Conservation (phyloP, 2,797 vertebrate genomes). For the Sebastes itinus region DNA sequence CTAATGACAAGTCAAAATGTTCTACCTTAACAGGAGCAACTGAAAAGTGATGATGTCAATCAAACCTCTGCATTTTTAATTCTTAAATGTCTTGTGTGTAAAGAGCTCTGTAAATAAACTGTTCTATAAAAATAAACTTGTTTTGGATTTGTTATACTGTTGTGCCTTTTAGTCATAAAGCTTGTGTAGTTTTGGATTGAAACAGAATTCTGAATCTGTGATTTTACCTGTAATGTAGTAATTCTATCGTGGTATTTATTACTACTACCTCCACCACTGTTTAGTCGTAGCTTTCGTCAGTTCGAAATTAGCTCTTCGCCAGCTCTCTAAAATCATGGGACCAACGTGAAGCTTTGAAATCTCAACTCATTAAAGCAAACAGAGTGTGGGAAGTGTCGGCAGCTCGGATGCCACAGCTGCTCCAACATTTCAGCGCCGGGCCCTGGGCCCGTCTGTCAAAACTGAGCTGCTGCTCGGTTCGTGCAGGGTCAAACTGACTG, state of each 20-base stretch:
- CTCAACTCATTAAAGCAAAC: conserved; percentile 28
- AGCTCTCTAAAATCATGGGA: not conserved
- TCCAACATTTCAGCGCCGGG: conserved; percentile 1
- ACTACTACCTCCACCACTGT: not conserved
- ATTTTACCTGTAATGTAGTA: not conserved
- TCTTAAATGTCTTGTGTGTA: not conserved
- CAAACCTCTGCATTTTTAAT: not conserved
- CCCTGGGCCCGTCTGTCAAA: conserved; percentile 39
- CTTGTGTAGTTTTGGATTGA: not conserved
- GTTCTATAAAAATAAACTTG: no score
- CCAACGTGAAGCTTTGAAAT: conserved; percentile 7
- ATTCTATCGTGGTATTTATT: not conserved
- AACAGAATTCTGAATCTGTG: not conserved
- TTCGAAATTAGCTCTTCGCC: conserved; percentile 4
- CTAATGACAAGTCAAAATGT: no score
- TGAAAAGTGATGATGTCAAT: no score
- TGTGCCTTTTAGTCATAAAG: not conserved
- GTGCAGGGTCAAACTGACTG: conserved; percentile 8
- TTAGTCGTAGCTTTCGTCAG: not conserved
- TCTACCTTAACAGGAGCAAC: no score
- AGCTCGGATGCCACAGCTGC: conserved; percentile 31
- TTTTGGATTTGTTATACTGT: not conserved
- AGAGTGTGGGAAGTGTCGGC: conserved; percentile 22
- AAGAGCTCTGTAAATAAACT: not conserved
- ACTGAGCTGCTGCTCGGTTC: conserved; percentile 18